Evolutionary conservation across 2,888 invertebrate species (phyloP).

Genomic region (Ochropacha duplaris): DNA sequence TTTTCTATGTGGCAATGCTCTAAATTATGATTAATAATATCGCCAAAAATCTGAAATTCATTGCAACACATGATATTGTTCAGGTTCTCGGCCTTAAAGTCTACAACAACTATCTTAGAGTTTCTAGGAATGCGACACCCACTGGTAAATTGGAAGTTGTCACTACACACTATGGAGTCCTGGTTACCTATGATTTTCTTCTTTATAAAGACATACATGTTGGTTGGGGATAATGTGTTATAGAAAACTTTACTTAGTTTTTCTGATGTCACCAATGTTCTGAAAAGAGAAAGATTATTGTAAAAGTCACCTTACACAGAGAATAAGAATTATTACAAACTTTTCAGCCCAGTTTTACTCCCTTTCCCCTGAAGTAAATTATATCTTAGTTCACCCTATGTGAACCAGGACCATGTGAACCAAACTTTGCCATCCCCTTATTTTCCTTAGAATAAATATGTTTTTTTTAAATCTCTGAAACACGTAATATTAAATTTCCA

Average conservation of each 20-base stretch:
- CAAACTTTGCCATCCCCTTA: too few relatives aligned
- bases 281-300: conserved; percentile 46
- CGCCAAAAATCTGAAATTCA: conserved; percentile 69
- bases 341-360: too few relatives aligned
- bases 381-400: too few relatives aligned
- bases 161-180: conserved; percentile 47
- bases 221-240: conserved; percentile 67
- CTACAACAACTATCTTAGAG: conserved; percentile 61
- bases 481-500: too few relatives aligned
- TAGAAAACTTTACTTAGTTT: conserved; percentile 66
- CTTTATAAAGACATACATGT: conserved; percentile 76
- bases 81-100: conserved; percentile 50
- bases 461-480: too few relatives aligned
- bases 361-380: too few relatives aligned
- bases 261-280: conserved; percentile 73
- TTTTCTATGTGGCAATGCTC: conserved; percentile 17
- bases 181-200: conserved; percentile 48
- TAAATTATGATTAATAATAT: conserved; percentile 44
- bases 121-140: conserved; percentile 66
- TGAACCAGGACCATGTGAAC: too few relatives aligned
- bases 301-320: too few relatives aligned
- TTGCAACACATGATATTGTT: conserved; percentile 65
- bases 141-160: conserved; percentile 60
- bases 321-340: background rate
- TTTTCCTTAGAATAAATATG: too few relatives aligned